Percentiles rank a stretch among this genome's conserved stretches.
Evolutionary conservation across 2,113 vertebrate genomes (phyloP).

Genomic region (Pterocles burchelli): DNA sequence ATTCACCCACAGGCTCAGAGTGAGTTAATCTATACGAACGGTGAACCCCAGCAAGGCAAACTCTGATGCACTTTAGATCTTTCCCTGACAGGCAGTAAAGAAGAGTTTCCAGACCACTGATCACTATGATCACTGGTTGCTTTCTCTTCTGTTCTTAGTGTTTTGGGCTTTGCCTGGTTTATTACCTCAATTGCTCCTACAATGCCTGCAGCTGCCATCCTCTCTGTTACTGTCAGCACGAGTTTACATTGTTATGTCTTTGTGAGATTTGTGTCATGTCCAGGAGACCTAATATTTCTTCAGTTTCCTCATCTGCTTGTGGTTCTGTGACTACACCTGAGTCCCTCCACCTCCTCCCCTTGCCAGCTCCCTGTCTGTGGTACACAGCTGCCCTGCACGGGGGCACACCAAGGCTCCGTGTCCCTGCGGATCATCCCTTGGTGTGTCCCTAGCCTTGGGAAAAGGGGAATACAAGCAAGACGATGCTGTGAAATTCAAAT

Average conservation of each 20-base stretch:
- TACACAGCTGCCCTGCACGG: no score
- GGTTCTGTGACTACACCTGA: not conserved
- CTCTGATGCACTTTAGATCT: not conserved
- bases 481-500: not conserved
- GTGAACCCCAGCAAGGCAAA: not conserved
- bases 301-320: not conserved
- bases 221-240: not conserved
- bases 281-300: not conserved
- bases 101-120: not conserved
- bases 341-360: not conserved
- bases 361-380: fast-evolving
- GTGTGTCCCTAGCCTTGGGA: not conserved
- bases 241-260: not conserved
- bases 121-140: not conserved
- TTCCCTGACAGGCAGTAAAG: not conserved
- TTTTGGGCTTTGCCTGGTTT: not conserved
- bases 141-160: not conserved
- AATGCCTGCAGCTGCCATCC: not conserved
- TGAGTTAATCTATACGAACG: not conserved
- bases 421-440: not conserved
- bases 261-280: not conserved
- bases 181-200: not conserved
- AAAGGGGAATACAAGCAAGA: not conserved
- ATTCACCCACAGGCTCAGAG: not conserved
- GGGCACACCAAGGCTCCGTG: fast-evolving